A percentile compares a stretch with the other conserved stretches of the same genome.
Conservation (phyloP, 1,140 invertebrate species). For the Popillia japonica region DNA sequence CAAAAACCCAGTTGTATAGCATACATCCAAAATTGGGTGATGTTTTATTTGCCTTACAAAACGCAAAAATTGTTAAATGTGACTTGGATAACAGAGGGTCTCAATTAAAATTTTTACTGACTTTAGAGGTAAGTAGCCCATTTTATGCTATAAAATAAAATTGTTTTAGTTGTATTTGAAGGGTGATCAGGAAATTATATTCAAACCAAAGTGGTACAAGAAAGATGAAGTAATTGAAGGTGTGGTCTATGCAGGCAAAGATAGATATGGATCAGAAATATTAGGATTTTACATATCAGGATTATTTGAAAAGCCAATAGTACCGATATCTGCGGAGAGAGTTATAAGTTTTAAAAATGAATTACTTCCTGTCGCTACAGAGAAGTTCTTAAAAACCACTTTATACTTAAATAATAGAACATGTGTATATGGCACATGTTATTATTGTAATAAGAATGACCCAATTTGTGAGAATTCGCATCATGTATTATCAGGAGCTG, state of each 20-base stretch:
- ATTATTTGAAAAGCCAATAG: constrained; percentile 78
- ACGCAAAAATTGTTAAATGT: constrained; percentile 74
- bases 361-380: constrained; percentile 74
- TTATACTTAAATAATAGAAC: constrained; percentile 63
- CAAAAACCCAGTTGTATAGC: constrained; percentile 48
- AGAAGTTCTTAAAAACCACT: constrained; percentile 70
- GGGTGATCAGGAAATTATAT: constrained; percentile 81
- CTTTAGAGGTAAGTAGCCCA: constrained; percentile 67
- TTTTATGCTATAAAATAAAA: neutral
- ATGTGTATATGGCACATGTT: constrained; percentile 91
- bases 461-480: constrained; percentile 80
- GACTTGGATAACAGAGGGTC: constrained; percentile 84
- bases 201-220: constrained; percentile 91
- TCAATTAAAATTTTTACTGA: constrained; percentile 86
- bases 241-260: constrained; percentile 85
- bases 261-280: constrained; percentile 94
- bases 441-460: constrained; percentile 84
- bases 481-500: constrained; percentile 77
- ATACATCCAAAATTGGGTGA: constrained; percentile 65
- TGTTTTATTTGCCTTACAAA: constrained; percentile 74
- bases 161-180: constrained; percentile 51
- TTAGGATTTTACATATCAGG: constrained; percentile 90
- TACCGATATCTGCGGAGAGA: constrained; percentile 81
- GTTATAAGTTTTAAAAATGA: constrained; percentile 79
- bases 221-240: constrained; percentile 79